These are phyloP conservation scores for Scaeva pyrastri DNA, from an alignment of 2,888 invertebrate genomes.

Conservation along the genomic window DNA sequence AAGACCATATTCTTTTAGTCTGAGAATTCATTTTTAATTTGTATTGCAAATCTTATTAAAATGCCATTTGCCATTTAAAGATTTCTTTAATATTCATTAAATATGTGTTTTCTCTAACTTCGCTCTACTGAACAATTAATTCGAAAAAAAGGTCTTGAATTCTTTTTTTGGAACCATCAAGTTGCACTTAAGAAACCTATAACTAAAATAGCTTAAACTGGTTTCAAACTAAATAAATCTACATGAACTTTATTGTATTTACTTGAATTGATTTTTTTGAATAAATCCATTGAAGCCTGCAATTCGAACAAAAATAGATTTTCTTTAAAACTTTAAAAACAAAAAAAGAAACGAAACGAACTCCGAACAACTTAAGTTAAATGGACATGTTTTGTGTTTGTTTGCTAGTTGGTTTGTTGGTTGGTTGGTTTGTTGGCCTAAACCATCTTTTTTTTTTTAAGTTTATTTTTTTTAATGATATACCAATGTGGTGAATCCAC, in stretches of 20 bases:
- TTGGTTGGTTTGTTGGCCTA: background rate
- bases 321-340: no score
- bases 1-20: no score
- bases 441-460: conserved; percentile 12
- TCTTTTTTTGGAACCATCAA: background rate
- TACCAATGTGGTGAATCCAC: conserved; percentile 46
- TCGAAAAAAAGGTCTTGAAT: background rate
- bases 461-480: conserved; percentile 3
- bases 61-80: no score
- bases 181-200: background rate
- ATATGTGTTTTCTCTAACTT: no score
- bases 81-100: no score
- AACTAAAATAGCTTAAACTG: background rate
- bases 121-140: background rate
- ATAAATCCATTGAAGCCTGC: conserved; percentile 29
- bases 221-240: background rate
- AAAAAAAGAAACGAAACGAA: conserved; percentile 29
- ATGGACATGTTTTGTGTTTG: conserved; percentile 14
- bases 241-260: background rate
- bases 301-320: conserved; percentile 68
- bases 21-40: no score
- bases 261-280: conserved; percentile 3
- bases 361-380: conserved; percentile 14
- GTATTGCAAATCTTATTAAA: no score
- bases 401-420: background rate